phyloP scores from a whole-genome alignment of 1,140 invertebrate genomes.

The Plodia interpunctella region DNA sequence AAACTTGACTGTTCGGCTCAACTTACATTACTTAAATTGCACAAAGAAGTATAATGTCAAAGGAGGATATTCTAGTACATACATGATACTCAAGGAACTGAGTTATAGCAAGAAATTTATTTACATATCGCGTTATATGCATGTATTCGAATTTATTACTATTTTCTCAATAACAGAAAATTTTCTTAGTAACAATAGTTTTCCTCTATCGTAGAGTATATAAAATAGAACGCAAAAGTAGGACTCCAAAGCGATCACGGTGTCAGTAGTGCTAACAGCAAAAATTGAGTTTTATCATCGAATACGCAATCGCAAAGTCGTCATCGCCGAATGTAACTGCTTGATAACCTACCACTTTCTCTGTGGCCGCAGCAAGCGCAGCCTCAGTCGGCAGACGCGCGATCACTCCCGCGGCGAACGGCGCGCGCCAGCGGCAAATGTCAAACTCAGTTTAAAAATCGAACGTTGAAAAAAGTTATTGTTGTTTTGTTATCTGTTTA shows the following conservation, averaged over 20 bases:
- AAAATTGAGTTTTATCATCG: slow-evolving; percentile 67
- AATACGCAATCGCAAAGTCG: slow-evolving; percentile 65
- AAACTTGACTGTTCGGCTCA: background rate
- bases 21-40: too few relatives aligned
- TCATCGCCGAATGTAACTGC: slow-evolving; percentile 70
- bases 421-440: slow-evolving; percentile 41
- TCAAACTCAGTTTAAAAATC: slow-evolving; percentile 33
- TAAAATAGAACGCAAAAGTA: slow-evolving; percentile 34
- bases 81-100: too few relatives aligned
- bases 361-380: slow-evolving; percentile 38
- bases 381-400: slow-evolving; percentile 43
- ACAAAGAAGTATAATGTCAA: too few relatives aligned
- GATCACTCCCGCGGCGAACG: slow-evolving; percentile 47
- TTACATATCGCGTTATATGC: too few relatives aligned
- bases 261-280: slow-evolving; percentile 63
- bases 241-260: slow-evolving; percentile 46
- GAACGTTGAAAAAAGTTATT: slow-evolving; percentile 43
- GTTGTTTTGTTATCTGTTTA: slow-evolving; percentile 35
- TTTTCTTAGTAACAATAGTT: background rate
- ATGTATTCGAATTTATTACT: too few relatives aligned
- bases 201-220: background rate
- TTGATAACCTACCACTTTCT: slow-evolving; percentile 72
- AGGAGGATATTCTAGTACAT: too few relatives aligned
- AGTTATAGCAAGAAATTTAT: too few relatives aligned
- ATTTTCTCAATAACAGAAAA: too few relatives aligned